Conservation (phyloP, 1,140 invertebrate species). For the Calephelis virginiensis region DNA sequence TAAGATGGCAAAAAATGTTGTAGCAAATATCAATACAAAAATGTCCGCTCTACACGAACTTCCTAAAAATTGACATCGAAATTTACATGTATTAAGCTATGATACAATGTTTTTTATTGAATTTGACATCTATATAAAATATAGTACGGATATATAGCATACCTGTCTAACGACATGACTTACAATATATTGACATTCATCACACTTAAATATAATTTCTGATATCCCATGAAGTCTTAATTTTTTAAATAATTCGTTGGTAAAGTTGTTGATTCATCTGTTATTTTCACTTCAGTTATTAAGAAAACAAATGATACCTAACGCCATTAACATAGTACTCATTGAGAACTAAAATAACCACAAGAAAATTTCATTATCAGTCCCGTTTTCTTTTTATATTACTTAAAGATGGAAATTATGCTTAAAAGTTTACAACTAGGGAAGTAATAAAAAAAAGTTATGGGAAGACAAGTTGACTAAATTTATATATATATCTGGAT, state of each 20-base stretch:
- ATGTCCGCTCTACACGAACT: constrained; percentile 50
- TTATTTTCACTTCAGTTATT: no score
- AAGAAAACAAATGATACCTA: no score
- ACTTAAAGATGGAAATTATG: no score
- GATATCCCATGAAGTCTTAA: not conserved
- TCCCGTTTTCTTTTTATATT: no score
- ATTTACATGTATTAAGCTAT: constrained; percentile 70
- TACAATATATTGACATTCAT: constrained; percentile 1
- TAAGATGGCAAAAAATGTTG: constrained; percentile 65
- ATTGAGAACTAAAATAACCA: no score
- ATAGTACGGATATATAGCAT: constrained; percentile 53
- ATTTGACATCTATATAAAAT: constrained; percentile 71
- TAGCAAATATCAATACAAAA: constrained; percentile 71
- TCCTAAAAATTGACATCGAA: constrained; percentile 74
- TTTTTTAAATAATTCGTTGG: not conserved
- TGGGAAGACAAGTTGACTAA: no score
- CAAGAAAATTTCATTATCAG: no score
- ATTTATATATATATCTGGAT: no score
- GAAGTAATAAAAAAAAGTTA: no score
- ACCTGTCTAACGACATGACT: constrained; percentile 20
- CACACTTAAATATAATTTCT: not conserved
- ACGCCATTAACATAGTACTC: no score
- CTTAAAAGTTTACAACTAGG: no score
- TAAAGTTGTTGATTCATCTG: no score
- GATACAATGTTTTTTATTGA: constrained; percentile 52